A percentile compares a stretch with the other conserved stretches of the same genome.
Conservation (phyloP, 1,140 invertebrate genomes). For the Calosoma granatense region DNA sequence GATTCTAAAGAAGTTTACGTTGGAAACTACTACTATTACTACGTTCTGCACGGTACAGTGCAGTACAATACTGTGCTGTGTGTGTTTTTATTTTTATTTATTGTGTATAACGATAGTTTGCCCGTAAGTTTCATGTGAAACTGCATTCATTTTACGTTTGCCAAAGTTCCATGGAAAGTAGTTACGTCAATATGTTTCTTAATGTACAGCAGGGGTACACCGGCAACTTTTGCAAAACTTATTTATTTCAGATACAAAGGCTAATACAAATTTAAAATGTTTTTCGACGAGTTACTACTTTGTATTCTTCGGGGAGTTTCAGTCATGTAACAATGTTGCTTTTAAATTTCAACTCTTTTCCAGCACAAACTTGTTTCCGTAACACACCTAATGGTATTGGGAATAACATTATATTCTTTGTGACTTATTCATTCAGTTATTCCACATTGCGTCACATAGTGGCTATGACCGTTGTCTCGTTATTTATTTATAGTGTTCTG, state of each 20-base stretch:
- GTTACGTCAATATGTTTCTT: constrained; percentile 5
- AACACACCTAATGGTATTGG: background rate
- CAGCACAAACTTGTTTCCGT: background rate
- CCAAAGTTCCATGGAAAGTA: background rate
- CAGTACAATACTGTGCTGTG: background rate
- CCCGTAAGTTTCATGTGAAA: background rate
- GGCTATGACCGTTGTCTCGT: too few species aligned
- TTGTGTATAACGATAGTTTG: constrained; percentile 1
- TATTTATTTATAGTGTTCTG: too few species aligned
- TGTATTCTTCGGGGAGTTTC: constrained; percentile 2
- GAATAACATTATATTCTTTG: background rate
- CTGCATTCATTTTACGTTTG: background rate
- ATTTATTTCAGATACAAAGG: constrained; percentile 8
- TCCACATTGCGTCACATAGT: too few species aligned
- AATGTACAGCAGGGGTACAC: background rate
- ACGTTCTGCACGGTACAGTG: background rate
- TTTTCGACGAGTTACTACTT: constrained; percentile 9
- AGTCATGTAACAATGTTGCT: background rate
- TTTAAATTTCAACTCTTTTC: constrained; percentile 4
- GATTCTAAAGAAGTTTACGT: too few species aligned
- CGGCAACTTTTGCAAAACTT: constrained; percentile 2
- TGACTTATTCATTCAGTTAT: background rate
- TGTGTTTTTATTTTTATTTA: background rate
- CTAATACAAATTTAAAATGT: constrained; percentile 9
- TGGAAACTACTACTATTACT: too few species aligned